These are phyloP conservation scores for Protophormia terraenovae DNA, from an alignment of 2,888 invertebrate genomes.

Conservation along the genomic window DNA sequence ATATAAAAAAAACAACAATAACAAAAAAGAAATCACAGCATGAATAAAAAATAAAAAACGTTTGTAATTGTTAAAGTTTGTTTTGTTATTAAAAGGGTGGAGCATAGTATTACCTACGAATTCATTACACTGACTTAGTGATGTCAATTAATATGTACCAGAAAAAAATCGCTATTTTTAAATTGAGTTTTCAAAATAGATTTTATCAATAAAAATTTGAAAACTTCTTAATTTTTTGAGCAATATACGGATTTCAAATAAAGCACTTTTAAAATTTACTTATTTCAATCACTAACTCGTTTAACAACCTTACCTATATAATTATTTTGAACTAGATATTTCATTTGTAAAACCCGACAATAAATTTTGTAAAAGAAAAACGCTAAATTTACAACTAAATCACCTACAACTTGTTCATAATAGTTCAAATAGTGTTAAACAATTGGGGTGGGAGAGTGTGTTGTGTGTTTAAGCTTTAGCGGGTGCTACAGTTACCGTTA, in stretches of 20 bases:
- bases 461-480: background rate
- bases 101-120: background rate
- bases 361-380: background rate
- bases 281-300: too few species aligned
- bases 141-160: background rate
- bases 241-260: too few species aligned
- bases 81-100: conserved; percentile 18
- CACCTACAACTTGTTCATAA: background rate
- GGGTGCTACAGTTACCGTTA: too few species aligned
- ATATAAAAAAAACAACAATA: background rate
- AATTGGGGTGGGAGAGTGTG: background rate
- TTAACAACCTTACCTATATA: too few species aligned
- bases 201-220: too few species aligned
- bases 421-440: background rate
- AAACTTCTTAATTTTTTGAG: too few species aligned
- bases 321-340: too few species aligned
- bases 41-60: background rate
- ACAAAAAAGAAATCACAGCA: conserved; percentile 10
- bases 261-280: too few species aligned
- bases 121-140: background rate
- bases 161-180: too few species aligned
- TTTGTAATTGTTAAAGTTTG: background rate
- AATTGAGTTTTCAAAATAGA: too few species aligned
- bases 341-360: too few species aligned
- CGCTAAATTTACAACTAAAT: background rate